phyloP scores from a whole-genome alignment of 2,113 vertebrate genomes.

The Eubucco bourcierii region DNA sequence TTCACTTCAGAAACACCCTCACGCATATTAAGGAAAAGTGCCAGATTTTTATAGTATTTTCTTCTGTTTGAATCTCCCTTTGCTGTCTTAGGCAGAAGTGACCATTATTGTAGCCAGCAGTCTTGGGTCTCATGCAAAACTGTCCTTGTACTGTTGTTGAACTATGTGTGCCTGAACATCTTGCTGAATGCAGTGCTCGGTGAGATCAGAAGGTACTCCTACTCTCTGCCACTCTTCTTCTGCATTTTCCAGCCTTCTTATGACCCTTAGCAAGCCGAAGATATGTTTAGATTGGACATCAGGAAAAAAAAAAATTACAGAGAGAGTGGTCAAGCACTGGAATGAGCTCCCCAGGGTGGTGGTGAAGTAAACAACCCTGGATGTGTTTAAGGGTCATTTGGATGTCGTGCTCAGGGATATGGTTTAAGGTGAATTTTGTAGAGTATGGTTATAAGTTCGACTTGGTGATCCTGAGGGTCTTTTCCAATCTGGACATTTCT shows the following conservation, averaged over 20 bases:
- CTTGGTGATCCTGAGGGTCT: too few relatives aligned
- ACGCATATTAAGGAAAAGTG: not conserved
- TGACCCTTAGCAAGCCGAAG: not conserved
- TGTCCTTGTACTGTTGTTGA: accelerated
- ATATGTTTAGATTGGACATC: too few relatives aligned
- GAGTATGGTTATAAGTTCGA: too few relatives aligned
- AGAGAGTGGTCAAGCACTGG: too few relatives aligned
- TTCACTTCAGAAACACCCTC: not conserved
- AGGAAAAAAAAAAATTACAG: too few relatives aligned
- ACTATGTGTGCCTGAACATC: not conserved
- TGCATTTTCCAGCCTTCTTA: not conserved
- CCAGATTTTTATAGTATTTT: not conserved
- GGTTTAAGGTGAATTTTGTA: too few relatives aligned
- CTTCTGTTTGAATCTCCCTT: not conserved
- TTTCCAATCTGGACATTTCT: too few relatives aligned
- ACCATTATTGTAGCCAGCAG: not conserved
- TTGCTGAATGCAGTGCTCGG: accelerated
- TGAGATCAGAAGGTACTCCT: not conserved
- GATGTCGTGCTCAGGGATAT: too few relatives aligned
- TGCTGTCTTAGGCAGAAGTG: not conserved
- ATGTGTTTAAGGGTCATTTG: too few relatives aligned
- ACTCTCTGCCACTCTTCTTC: not conserved
- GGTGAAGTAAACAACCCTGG: too few relatives aligned
- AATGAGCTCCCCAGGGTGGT: too few relatives aligned
- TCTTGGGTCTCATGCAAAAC: not conserved